Percentiles rank a stretch among this genome's conserved stretches.
phyloP scores from a whole-genome alignment of 2,888 invertebrate species.

The Sthenelais limicola region DNA sequence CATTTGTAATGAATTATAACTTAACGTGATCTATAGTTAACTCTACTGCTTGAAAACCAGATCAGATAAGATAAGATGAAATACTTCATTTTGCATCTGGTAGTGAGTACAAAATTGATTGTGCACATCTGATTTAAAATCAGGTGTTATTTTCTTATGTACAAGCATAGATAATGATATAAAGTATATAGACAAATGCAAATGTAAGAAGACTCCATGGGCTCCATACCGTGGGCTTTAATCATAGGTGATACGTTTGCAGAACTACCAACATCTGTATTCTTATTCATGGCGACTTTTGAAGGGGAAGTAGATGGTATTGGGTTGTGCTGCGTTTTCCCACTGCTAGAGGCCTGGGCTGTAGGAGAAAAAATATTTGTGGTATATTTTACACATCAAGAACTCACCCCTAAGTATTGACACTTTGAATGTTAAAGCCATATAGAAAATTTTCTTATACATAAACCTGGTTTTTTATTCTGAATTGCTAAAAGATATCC shows the following conservation, averaged over 20 bases:
- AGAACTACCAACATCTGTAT: background rate
- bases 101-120: background rate
- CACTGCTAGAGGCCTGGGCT: background rate
- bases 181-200: background rate
- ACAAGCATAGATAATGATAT: background rate
- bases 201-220: background rate
- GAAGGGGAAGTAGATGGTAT: background rate
- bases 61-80: too few species aligned
- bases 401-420: too few species aligned
- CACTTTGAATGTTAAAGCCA: too few species aligned
- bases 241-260: background rate
- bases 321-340: background rate
- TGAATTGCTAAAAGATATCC: too few species aligned
- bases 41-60: too few species aligned
- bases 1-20: too few species aligned
- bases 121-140: too few species aligned
- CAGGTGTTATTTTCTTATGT: background rate
- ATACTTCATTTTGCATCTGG: too few species aligned
- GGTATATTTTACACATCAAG: too few species aligned
- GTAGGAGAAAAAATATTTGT: background rate
- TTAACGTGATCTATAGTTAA: too few species aligned
- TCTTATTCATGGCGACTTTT: background rate
- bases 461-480: too few species aligned
- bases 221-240: slow-evolving; percentile 30
- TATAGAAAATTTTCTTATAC: too few species aligned